Evolutionary conservation across 2,797 vertebrate genomes (phyloP), one percentile per base, ranked within the genome.

Genomic region (Eulemur coronatus): DNA sequence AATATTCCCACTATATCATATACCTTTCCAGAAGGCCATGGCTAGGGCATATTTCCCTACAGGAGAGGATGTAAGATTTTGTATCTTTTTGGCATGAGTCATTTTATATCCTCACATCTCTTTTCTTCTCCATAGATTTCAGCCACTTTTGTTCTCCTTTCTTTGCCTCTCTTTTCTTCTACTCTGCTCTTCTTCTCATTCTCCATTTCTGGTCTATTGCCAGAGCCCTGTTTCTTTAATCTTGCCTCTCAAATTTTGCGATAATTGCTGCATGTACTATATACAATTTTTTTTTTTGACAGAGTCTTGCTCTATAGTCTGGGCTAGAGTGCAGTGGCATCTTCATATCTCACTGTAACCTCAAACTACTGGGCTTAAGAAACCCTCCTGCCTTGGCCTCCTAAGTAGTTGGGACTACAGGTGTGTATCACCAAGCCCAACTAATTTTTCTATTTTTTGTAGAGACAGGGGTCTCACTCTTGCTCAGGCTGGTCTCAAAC

Each of bases 21-120:
- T 35, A 28, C 0, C 3, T 28, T 84, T 80, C 13, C 48, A 59
- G 38, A 84, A 61, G 2, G 1, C 6, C 2, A 1, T 7, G 11
- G 7, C 2, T 17, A 61, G 9, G 30, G 3, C 30, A 41, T 0
- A 26, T 0, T n/a, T 67, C 15, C 24, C 4, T 80, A 33, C 1
- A 65, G 15, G 10, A 6, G 18, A 5, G 30, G 14, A 26, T 57
- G 2, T 0, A 48, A 88, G 70, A 0, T 38, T n/a, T 70, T 85
- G 33, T 10, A 35, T 24, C 10, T 1, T 63, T 92, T 76, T 35
- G 28, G 4, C 11, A 17, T 4, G 15, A 76, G 2, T 33, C 24
- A n/a, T 55, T 57, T 89, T 78, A 18, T 50, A 4, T 2, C 4
- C 2, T 8, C 12, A 48, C 3, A 14, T 43, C 2, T 65, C 12